Conservation (phyloP, 2,113 vertebrate species). For the Nothocercus nigrocapillus region DNA sequence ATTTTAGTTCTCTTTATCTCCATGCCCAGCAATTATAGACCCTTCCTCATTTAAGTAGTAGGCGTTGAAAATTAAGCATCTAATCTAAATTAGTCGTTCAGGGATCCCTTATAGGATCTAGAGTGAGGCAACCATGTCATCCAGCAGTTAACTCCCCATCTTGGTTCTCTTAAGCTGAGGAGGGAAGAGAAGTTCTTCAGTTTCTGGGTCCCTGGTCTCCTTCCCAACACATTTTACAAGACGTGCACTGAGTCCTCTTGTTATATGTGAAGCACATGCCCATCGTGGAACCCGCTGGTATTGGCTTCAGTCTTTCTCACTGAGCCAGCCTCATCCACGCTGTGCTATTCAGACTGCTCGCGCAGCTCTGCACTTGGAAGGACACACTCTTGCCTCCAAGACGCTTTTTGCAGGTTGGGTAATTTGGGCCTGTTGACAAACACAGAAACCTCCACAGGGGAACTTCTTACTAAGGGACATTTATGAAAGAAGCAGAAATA, state of each 20-base stretch:
- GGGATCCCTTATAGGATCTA: not conserved
- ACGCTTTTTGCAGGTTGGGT: not conserved
- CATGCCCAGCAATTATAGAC: not conserved
- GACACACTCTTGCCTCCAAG: not conserved
- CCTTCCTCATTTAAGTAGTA: not conserved
- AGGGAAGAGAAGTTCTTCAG: not conserved
- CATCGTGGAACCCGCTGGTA: no score
- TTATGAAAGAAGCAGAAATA: slow-evolving; percentile 19
- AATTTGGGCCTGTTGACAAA: not conserved
- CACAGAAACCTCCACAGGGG: slow-evolving; percentile 20
- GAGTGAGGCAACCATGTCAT: not conserved
- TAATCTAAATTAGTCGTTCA: not conserved
- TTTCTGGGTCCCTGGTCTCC: not conserved
- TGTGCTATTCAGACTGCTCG: not conserved
- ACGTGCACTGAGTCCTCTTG: not conserved
- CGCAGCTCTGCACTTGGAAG: not conserved
- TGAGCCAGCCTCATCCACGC: not conserved
- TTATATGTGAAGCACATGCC: rapidly evolving
- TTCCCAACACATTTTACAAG: not conserved
- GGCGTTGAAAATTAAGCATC: not conserved
- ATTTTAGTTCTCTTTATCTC: not conserved
- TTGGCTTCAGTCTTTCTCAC: not conserved
- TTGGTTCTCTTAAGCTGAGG: not conserved
- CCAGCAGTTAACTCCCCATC: not conserved
- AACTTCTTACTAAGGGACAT: slow-evolving; percentile 26